These are phyloP conservation scores for Mycteria americana DNA, from an alignment of 2,797 vertebrate species.

Conservation along the genomic window DNA sequence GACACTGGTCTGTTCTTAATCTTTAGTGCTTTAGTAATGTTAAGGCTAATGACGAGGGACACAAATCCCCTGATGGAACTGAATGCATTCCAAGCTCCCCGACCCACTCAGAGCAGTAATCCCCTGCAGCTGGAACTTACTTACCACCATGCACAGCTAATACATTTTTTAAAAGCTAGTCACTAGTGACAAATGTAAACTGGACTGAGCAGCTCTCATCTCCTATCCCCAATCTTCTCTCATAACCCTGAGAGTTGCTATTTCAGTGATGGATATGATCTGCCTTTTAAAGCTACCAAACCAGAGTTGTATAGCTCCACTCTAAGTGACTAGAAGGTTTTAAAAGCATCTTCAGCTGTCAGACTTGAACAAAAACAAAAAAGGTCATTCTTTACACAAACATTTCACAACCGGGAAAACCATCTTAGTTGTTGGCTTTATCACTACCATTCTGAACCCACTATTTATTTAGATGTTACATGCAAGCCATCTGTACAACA, in stretches of 20 bases:
- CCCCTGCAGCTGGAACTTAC: conserved; percentile 96
- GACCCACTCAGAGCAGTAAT: conserved; percentile 94
- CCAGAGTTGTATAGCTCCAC: conserved; percentile 60
- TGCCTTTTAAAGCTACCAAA: conserved; percentile 75
- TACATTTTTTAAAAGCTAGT: conserved; percentile 94
- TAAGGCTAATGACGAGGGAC: conserved; percentile 81
- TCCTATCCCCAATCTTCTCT: conserved; percentile 71
- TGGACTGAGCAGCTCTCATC: conserved; percentile 71
- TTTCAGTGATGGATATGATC: conserved; percentile 76
- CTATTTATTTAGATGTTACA: conserved; percentile 77
- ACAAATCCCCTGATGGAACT: conserved; percentile 83
- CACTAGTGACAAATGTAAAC: conserved; percentile 91
- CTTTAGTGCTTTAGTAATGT: conserved; percentile 75
- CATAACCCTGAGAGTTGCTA: conserved; percentile 71
- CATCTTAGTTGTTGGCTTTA: conserved; percentile 71
- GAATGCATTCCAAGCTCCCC: conserved; percentile 91
- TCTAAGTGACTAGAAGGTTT: conserved; percentile 77
- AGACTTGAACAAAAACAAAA: conserved; percentile 73
- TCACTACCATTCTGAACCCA: conserved; percentile 67
- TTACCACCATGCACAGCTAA: conserved; percentile 84
- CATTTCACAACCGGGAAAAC: conserved; percentile 76
- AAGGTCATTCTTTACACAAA: conserved; percentile 78
- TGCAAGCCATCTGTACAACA: conserved; percentile 64
- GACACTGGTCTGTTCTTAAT: conserved; percentile 80
- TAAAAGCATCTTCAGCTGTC: conserved; percentile 81